phyloP scores from a whole-genome alignment of 23 tunicate genomes.

The Ascidia mentula region DNA sequence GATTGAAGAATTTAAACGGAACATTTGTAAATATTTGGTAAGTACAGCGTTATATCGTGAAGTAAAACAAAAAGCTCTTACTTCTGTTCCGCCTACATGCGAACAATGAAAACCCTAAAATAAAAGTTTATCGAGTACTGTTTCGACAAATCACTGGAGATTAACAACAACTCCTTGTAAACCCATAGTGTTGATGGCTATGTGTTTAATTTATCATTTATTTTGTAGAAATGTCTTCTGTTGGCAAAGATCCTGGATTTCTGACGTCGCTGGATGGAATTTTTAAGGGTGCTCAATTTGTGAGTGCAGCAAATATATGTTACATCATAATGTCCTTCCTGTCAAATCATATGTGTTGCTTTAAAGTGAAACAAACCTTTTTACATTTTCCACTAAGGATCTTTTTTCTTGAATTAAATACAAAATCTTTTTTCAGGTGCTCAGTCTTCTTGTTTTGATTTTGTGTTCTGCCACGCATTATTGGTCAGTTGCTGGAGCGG shows the following conservation, averaged over 20 bases:
- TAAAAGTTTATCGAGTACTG: no score
- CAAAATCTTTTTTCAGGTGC: neutral
- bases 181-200: neutral
- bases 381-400: neutral
- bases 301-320: neutral
- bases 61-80: no score
- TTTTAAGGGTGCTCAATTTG: slow-evolving; percentile 24
- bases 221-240: neutral
- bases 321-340: neutral
- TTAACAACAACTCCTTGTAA: no score
- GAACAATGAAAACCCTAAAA: no score
- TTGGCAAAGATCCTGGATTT: slow-evolving; percentile 16
- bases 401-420: neutral
- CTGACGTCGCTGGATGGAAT: slow-evolving; percentile 20
- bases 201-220: neutral
- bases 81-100: no score
- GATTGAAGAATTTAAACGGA: no score
- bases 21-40: no score
- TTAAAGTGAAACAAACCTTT: neutral
- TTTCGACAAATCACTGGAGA: no score
- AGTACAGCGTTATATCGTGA: no score
- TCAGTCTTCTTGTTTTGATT: slow-evolving; percentile 3
- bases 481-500: slow-evolving; percentile 21
- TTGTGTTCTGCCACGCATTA: neutral
- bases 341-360: neutral